Evolutionary conservation across 2,888 invertebrate genomes (phyloP), one percentile per base, ranked within the genome.

Genomic region (Drosophila birchii): DNA sequence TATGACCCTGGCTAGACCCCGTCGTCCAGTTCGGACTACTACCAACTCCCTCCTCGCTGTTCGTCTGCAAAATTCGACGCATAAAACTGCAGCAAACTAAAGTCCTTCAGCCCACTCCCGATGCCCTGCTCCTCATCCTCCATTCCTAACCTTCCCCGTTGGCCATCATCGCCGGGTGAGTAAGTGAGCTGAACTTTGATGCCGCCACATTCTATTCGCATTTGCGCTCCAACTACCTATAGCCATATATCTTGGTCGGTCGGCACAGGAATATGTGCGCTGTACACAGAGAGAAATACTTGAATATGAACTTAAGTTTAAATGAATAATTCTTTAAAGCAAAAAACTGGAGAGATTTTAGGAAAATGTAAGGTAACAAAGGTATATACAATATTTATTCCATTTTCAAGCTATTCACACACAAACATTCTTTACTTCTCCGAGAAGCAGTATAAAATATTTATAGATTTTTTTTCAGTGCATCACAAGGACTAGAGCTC

Each of bases 171-270:
- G 81, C 83, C 75, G 87, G 89, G 81, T 83, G 84, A 85, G 87
- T 85, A 89, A 85, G 89, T 87, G 82, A 87, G 80, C 86, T 89
- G 86, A 86, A 89, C 86, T 89, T 86, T 86, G 86, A 89, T 86
- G 89, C 88, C 83, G 89, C 80, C 88, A 86, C 86, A 86, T 89
- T 89, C 86, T 87, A 89, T 89, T 89, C 89, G 82, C 86, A 86
- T 86, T 86, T 86, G 81, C 64, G 66, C 73, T 78, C 72, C 80
- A 78, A 78, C 80, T 86, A 89, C 89, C 89, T 85, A 78, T 84
- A 75, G 70, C 74, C 88, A 85, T 86, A 89, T 88, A 89, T 86
- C 79, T 85, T 60, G 64, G 61, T 61, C 75, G 85, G 79, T 71
- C 72, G 80, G 80, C 75, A 75, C 76, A 82, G 68, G 67, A 69